Base-by-base conservation (phyloP, 2,797 vertebrate species). In the Erpetoichthys calabaricus region DNA sequence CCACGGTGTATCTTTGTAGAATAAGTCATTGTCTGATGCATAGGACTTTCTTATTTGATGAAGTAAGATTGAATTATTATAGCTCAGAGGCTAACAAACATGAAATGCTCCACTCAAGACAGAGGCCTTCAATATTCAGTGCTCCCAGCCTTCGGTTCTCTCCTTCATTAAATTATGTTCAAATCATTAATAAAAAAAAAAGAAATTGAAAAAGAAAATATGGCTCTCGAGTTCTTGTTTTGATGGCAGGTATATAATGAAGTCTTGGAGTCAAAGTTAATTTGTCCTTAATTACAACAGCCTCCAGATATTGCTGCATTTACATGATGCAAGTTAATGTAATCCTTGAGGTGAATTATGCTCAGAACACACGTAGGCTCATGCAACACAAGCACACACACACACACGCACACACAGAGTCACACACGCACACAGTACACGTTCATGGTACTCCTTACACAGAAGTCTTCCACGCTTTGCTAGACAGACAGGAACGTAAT, bases 161-260 rank as follows among this genome's bases (percentile, higher is more conserved):
- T 8, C 58, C 71, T 70, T 68, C 67, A 67, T 78, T 78, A 71
- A 73, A 82, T 81, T 79, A 77, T 80, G 78, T 79, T 71, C 68
- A 63, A 63, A 45, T 72, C 81, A 78, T 81, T 82, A 81, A 82
- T 82, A 75, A 80, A 76, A 51, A 44, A 73, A 51, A 73, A 70
- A 57, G 65, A 74, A 79, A 76, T 73, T 73, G 72, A 75, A 75
- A 75, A 69, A 62, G 75, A 77, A 81, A 80, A 75, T 81, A 76
- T 76, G 70, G 73, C 79, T 64, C 80, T 82, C 75, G 77, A 75
- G 80, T 70, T 70, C 73, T 61, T 60, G 64, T 79, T 75, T 77
- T 76, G 76, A 76, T 80, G 80, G 77, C 81, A 80, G 80, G 74
- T 80, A 66, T 75, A 74, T 80, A 80, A 82, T 73, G 76, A 80